Evolutionary conservation across 2,113 vertebrate genomes (phyloP).

Genomic region (Pseudorectes ferrugineus): DNA sequence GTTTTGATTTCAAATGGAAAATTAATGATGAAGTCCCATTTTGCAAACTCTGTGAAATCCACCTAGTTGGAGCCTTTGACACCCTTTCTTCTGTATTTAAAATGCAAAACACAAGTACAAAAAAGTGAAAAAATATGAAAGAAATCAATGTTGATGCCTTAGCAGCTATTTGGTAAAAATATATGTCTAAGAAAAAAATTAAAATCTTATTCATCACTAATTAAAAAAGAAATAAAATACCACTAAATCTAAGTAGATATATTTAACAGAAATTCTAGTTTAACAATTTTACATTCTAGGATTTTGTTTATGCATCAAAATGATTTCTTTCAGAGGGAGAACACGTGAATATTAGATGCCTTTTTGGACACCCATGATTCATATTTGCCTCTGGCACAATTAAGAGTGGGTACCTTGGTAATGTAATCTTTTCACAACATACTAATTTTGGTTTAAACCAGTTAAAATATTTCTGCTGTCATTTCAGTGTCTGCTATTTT

Average conservation of each 20-base stretch:
- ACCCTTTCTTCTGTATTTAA: neutral
- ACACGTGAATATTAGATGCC: neutral
- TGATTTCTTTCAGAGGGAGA: neutral
- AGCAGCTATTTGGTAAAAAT: neutral
- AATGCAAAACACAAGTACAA: neutral
- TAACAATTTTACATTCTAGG: neutral
- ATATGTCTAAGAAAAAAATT: neutral
- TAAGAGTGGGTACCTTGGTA: neutral
- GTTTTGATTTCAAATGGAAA: constrained; percentile 9
- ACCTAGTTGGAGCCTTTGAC: neutral
- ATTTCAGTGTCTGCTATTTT: neutral
- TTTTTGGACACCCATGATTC: neutral
- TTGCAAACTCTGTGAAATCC: neutral
- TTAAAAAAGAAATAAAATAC: neutral
- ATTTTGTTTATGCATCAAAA: neutral
- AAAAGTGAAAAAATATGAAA: neutral
- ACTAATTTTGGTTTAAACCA: neutral
- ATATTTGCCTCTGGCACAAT: neutral
- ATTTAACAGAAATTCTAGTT: neutral
- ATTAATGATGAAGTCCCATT: neutral
- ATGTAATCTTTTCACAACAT: neutral
- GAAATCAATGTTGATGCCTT: neutral
- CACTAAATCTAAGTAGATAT: neutral
- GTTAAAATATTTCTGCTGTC: constrained; percentile 3
- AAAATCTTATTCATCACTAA: neutral